Evolutionary conservation across 2,888 invertebrate genomes (phyloP).

Genomic region (Drosophila ezoana): DNA sequence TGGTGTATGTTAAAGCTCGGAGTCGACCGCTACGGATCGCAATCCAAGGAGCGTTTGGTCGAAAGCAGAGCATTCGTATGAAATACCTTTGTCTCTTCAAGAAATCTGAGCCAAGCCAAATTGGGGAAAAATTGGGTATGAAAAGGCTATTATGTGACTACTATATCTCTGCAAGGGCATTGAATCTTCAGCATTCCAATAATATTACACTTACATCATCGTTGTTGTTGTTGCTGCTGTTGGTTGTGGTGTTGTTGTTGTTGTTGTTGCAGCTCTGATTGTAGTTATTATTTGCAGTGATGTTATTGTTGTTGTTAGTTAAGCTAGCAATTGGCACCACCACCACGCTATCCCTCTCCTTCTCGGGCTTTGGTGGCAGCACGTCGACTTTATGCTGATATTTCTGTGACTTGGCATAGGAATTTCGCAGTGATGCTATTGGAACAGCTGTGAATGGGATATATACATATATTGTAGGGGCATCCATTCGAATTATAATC

Average conservation of each 20-base stretch:
- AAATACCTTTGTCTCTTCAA: too few relatives aligned
- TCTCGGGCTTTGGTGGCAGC: conserved; percentile 57
- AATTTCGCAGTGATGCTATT: conserved; percentile 86
- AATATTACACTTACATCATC: conserved; percentile 88
- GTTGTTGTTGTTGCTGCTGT: conserved; percentile 86
- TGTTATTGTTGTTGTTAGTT: conserved; percentile 58
- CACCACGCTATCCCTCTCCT: conserved; percentile 82
- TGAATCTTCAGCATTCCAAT: background rate
- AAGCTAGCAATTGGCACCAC: conserved; percentile 87
- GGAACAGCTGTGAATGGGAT: conserved; percentile 46
- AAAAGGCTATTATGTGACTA: background rate
- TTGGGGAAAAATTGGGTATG: too few relatives aligned
- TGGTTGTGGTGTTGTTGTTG: conserved; percentile 86
- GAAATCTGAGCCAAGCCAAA: too few relatives aligned
- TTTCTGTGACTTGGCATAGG: conserved; percentile 87
- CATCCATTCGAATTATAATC: conserved; percentile 26
- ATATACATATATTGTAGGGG: background rate
- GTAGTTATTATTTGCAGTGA: conserved; percentile 86
- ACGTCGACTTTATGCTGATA: conserved; percentile 73
- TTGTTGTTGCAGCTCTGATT: conserved; percentile 63
- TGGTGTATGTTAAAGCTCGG: too few relatives aligned
- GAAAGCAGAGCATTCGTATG: too few relatives aligned
- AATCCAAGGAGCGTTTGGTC: too few relatives aligned
- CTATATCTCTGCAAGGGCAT: background rate
- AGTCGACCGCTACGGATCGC: too few relatives aligned